Evolutionary conservation across 2,113 vertebrate genomes (phyloP), one percentile per base, ranked within the genome.

Genomic region (Antechinus stuartii): DNA sequence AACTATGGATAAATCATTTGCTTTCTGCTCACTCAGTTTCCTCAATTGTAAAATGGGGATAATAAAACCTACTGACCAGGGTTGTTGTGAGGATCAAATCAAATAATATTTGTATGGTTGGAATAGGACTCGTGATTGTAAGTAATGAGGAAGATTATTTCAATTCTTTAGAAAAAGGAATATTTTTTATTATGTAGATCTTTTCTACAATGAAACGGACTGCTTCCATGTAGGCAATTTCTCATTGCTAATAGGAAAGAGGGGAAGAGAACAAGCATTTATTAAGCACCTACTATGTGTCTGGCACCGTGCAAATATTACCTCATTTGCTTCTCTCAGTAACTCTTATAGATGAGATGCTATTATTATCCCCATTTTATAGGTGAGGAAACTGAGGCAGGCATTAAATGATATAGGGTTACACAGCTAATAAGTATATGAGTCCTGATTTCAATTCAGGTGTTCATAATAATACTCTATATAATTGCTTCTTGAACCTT

Each of bases 361-460:
- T 47, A 47, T 47, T 47, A 47, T 47, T 47, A 47, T 47, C 47
- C 47, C 47, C 47, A 47, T 47, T 47, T 47, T 47, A 47, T 47
- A 47, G 47, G 47, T 30, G 42, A 91, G 55, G 25, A 95, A 89
- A 94, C 53, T 6, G 54, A n/a, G 22, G 52, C 54, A 68, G 50
- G 89, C 92, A 61, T 91, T 19, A 84, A 95, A 22, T 90, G 94
- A 84, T 16, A 93, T 68, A 68, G 35, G 56, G 53, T 90, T 49
- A 89, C 46, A 8, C 54, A 84, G 46, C 47, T 89, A 89, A 8
- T 27, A 91, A 90, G 27, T 50, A 76, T 76, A n/a, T 76, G 30
- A 76, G 68, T 8, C 3, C 30, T 68, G 61, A 35, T 68, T 68
- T 68, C 30, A 68, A 35, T 35, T 35, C 12, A 35, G 3, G 12